phyloP scores from a whole-genome alignment of 2,113 vertebrate genomes.

The Halcyon senegalensis region DNA sequence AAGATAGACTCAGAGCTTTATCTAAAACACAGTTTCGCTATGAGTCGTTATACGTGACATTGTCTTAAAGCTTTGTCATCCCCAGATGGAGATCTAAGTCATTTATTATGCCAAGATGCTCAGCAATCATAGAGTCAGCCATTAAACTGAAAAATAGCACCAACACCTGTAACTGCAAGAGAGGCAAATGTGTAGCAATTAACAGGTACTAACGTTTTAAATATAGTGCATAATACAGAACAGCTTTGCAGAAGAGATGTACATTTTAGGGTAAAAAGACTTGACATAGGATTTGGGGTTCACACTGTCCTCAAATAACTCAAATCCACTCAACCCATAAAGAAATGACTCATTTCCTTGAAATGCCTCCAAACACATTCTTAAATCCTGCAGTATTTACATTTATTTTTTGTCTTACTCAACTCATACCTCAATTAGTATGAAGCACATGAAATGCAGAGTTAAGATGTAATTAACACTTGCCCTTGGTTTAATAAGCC shows the following conservation, averaged over 20 bases:
- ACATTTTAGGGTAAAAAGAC: background rate
- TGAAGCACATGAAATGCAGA: background rate
- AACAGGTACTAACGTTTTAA: background rate
- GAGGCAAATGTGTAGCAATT: rapidly evolving
- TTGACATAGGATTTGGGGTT: background rate
- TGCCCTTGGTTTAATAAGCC: background rate
- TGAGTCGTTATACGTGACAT: rapidly evolving
- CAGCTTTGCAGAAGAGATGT: background rate
- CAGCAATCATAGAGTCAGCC: background rate
- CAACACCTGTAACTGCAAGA: rapidly evolving
- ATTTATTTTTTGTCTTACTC: background rate
- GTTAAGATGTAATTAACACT: background rate
- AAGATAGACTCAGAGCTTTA: background rate
- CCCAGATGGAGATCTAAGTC: slow-evolving; percentile 20
- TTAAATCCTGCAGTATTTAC: background rate
- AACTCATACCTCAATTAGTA: background rate
- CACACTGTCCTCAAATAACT: background rate
- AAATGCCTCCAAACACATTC: background rate
- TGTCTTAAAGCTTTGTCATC: background rate
- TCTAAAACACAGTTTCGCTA: background rate
- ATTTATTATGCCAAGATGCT: background rate
- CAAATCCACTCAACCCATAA: background rate
- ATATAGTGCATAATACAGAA: background rate
- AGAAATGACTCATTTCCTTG: background rate
- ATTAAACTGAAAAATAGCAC: background rate